Evolutionary conservation across 2,113 vertebrate species (phyloP).

Genomic region (Herpetotheres cachinnans): DNA sequence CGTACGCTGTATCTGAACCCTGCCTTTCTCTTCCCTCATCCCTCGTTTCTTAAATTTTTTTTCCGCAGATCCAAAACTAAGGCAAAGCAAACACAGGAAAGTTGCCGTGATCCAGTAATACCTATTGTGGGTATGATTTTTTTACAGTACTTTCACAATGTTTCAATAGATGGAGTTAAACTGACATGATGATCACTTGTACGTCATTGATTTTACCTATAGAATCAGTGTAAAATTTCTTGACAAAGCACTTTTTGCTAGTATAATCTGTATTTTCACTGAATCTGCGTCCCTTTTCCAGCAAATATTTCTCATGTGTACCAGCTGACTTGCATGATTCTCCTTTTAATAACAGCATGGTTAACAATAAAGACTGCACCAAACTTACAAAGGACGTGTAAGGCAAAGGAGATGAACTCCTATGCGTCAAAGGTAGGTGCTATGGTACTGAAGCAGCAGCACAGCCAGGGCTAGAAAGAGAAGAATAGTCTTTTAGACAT

Average conservation of each 20-base stretch:
- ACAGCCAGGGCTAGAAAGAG: not conserved
- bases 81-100: not conserved
- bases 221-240: not conserved
- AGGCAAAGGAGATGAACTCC: not conserved
- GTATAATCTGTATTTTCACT: not conserved
- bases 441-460: not conserved
- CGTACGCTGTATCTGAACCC: fast-evolving
- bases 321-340: not conserved
- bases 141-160: not conserved
- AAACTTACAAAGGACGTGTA: not conserved
- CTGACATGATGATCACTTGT: not conserved
- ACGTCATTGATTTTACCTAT: not conserved
- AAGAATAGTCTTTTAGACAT: not conserved
- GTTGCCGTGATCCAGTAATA: not conserved
- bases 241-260: not conserved
- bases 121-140: fast-evolving
- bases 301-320: not conserved
- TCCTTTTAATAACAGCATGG: not conserved
- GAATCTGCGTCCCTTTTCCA: not conserved
- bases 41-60: not conserved
- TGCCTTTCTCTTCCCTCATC: not conserved
- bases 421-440: not conserved
- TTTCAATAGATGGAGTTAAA: not conserved
- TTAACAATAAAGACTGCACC: not conserved
- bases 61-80: not conserved